A percentile compares a stretch with the other conserved stretches of the same genome.
Evolutionary conservation across 2,113 vertebrate species (phyloP).

Genomic region (Nettapus auritus): DNA sequence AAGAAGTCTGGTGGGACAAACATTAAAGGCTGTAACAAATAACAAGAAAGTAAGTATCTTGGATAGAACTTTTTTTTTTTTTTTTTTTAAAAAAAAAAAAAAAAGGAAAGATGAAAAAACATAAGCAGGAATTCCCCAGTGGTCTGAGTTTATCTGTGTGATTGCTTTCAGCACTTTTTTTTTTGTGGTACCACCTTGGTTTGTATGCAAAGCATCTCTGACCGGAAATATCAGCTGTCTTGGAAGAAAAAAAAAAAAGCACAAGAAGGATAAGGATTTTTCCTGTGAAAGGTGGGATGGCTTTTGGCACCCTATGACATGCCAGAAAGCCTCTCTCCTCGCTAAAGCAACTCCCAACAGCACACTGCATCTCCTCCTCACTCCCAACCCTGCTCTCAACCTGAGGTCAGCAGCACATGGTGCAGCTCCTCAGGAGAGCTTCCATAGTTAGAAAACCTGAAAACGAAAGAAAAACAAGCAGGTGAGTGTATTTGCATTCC

Average conservation of each 20-base stretch:
- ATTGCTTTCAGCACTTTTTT: conserved; percentile 3
- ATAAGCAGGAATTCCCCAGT: conserved; percentile 38
- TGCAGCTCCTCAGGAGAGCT: not conserved
- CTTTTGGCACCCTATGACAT: not conserved
- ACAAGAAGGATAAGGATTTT: not conserved
- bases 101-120: not conserved
- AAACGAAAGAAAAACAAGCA: conserved; percentile 65
- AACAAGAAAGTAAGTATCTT: not conserved
- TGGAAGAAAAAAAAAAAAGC: not conserved
- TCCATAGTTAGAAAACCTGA: conserved; percentile 57
- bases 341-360: not conserved
- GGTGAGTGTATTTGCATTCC: conserved; percentile 65
- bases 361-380: not conserved
- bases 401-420: accelerated
- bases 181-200: not conserved
- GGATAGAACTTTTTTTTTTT: not conserved
- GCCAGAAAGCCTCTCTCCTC: not conserved
- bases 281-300: not conserved
- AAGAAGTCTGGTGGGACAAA: not conserved
- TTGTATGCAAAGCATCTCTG: conserved; percentile 41
- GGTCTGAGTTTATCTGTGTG: not conserved
- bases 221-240: conserved; percentile 21
- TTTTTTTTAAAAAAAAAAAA: not conserved
- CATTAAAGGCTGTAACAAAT: not conserved
- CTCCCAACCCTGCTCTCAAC: not conserved